Evolutionary conservation across 2,113 vertebrate genomes (phyloP), one percentile per base, ranked within the genome.

Genomic region (Notarius quadriscutis): DNA sequence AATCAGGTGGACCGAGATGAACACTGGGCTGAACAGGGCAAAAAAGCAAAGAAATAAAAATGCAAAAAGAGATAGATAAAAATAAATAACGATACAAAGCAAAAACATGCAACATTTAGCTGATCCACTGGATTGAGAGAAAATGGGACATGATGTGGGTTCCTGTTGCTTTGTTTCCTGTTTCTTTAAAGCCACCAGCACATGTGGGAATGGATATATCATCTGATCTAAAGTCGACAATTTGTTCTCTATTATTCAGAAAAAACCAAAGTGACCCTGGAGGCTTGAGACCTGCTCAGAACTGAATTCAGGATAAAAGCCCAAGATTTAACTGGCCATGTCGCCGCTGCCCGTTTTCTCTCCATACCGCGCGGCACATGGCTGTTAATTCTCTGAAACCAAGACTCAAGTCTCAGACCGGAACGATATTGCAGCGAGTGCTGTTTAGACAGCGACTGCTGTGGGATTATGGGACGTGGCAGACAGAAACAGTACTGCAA

Each of bases 301-400:
- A 58, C 63, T 69, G 34, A 86, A 57, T 53, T 86, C 69, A n/a
- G 65, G 50, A 87, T 81, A 77, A 81, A 79, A 67, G 85, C 74
- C 63, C 1, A 81, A 89, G 58, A 87, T 77, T 87, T 85, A 77
- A 87, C 86, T 83, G 62, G 84, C 87, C 71, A 63, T 79, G 79
- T 86, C 51, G 15, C 83, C 50, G 30, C 65, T 48, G 62, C 67
- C 51, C 34, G 82, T 41, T 79, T 75, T 85, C 51, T 81, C 83
- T 27, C 78, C 71, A 79, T 7, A 2, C 20, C 48, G 53, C 80
- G 41, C 20, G 50, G 48, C 72, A 75, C 82, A 75, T 53, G n/a
- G 82, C 86, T 87, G 63, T 53, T 89, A 71, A 55, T 60, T 41
- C 63, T 62, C 30, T 22, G 55, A 67, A 55, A 69, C 84, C 20